phyloP scores from a whole-genome alignment of 2,888 invertebrate genomes.

The Eremobia ochroleuca region DNA sequence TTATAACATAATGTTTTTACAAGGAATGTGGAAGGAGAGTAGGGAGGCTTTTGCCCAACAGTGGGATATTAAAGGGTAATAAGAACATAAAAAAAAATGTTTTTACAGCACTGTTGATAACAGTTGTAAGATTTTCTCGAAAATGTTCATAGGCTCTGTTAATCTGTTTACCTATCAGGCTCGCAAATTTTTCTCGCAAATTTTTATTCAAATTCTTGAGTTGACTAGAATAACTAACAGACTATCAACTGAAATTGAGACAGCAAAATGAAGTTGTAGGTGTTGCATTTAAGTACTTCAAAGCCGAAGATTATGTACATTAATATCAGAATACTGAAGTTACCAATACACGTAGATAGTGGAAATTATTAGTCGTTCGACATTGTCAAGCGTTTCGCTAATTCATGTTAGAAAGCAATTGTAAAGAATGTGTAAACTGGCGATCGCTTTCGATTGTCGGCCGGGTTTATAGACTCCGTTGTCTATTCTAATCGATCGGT shows the following conservation, averaged over 20 bases:
- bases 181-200: no score
- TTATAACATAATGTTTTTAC: not conserved
- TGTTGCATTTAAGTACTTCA: not conserved
- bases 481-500: constrained; percentile 70
- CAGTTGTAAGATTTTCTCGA: not conserved
- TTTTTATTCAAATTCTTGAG: not conserved
- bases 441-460: constrained; percentile 80
- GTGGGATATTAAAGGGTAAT: no score
- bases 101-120: not conserved
- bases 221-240: not conserved
- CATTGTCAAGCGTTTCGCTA: constrained; percentile 72
- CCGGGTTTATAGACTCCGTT: constrained; percentile 68
- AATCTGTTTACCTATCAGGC: not conserved
- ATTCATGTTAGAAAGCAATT: constrained; percentile 84
- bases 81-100: not conserved
- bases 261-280: not conserved
- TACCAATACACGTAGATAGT: not conserved
- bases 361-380: constrained; percentile 41
- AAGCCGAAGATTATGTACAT: not conserved
- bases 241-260: not conserved
- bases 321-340: not conserved
- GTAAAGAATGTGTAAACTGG: constrained; percentile 83
- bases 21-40: no score
- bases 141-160: not conserved
- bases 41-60: no score